phyloP scores from a whole-genome alignment of 2,797 vertebrate genomes.

The Nothura maculosa region DNA sequence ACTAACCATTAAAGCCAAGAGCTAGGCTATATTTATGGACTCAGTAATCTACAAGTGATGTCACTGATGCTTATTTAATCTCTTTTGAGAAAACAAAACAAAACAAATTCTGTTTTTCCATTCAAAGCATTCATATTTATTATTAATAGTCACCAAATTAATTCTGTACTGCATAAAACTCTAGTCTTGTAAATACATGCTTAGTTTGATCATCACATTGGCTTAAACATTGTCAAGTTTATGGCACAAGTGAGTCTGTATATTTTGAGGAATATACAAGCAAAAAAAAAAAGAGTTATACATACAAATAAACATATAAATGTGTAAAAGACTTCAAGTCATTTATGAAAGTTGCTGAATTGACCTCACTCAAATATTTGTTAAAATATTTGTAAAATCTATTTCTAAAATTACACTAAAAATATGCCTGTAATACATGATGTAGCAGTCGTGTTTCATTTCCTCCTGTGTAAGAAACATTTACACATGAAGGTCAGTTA shows the following conservation, averaged over 20 bases:
- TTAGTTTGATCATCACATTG: not conserved
- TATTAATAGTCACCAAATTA: not conserved
- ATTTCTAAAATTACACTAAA: not conserved
- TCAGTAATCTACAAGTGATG: not conserved
- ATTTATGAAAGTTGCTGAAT: not conserved
- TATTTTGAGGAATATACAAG: not conserved
- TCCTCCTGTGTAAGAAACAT: not conserved
- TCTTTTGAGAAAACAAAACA: not conserved
- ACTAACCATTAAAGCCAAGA: not conserved
- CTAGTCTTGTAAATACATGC: not conserved
- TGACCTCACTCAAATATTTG: not conserved
- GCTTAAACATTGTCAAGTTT: too few species aligned
- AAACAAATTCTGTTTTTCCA: not conserved
- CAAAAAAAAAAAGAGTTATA: fast-evolving
- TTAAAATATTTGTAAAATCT: not conserved
- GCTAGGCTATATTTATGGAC: not conserved
- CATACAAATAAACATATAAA: not conserved
- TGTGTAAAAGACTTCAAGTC: not conserved
- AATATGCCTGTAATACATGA: not conserved
- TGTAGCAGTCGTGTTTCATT: not conserved
- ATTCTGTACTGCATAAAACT: not conserved
- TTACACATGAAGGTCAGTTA: not conserved
- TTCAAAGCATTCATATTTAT: not conserved
- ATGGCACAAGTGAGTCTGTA: too few species aligned
- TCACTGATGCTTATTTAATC: not conserved